Conservation (phyloP, 2,888 invertebrate genomes). For the Acleris laterana region DNA sequence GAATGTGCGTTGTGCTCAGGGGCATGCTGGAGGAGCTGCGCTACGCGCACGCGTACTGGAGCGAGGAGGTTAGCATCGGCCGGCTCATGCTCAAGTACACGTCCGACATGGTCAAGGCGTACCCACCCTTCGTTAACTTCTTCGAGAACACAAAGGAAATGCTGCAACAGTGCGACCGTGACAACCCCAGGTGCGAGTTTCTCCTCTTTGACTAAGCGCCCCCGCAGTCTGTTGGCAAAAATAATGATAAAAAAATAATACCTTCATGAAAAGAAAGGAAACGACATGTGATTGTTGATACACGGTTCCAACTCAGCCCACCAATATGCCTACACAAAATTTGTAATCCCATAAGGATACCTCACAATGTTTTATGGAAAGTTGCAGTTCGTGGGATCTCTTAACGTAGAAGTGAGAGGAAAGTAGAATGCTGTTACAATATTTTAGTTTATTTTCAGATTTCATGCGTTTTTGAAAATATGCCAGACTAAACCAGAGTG, state of each 20-base stretch:
- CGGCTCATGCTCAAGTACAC: slow-evolving; percentile 94
- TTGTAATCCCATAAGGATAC: too few species aligned
- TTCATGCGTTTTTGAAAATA: slow-evolving; percentile 99
- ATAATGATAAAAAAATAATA: too few species aligned
- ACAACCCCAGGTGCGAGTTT: slow-evolving; percentile 88
- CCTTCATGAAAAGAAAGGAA: too few species aligned
- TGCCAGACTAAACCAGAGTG: slow-evolving; percentile 97
- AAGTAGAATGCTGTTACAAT: too few species aligned
- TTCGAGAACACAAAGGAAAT: slow-evolving; percentile 98
- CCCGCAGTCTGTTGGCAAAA: too few species aligned
- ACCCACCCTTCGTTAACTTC: slow-evolving; percentile 99
- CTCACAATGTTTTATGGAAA: too few species aligned
- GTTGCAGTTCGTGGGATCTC: too few species aligned
- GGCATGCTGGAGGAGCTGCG: slow-evolving; percentile 87
- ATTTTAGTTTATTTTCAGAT: slow-evolving; percentile 74
- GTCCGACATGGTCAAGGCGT: slow-evolving; percentile 95
- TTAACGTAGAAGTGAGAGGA: not conserved
- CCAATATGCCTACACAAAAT: too few species aligned
- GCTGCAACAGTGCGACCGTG: slow-evolving; percentile 94
- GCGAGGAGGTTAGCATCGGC: slow-evolving; percentile 94
- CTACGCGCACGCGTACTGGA: slow-evolving; percentile 90
- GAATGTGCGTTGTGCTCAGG: slow-evolving; percentile 46
- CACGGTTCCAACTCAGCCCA: too few species aligned
- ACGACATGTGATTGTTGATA: too few species aligned
- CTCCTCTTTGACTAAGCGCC: not conserved